Evolutionary conservation across 2,888 invertebrate genomes (phyloP).

Genomic region (Parnassius glacialis): DNA sequence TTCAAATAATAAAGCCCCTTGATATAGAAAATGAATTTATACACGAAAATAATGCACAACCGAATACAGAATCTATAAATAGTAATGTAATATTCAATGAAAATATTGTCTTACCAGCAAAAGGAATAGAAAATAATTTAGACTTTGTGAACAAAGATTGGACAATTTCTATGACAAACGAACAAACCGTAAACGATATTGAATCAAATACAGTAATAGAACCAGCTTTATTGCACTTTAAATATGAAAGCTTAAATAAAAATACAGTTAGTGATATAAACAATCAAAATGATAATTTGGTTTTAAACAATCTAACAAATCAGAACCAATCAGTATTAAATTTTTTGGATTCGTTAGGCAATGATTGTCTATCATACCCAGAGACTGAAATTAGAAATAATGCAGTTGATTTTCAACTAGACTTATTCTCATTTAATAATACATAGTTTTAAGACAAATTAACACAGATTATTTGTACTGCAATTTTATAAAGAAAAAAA

Average conservation of each 20-base stretch:
- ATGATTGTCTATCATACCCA: conserved; percentile 61
- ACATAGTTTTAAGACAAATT: conserved; percentile 37
- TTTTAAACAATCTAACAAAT: conserved; percentile 34
- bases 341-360: conserved; percentile 66
- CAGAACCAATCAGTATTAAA: conserved; percentile 67
- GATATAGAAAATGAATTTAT: conserved; percentile 35
- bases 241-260: conserved; percentile 39
- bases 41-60: conserved; percentile 29
- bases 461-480: conserved; percentile 20
- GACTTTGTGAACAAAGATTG: conserved; percentile 30
- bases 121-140: conserved; percentile 36
- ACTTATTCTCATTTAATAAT: conserved; percentile 69
- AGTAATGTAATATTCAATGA: conserved; percentile 50
- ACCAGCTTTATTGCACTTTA: conserved; percentile 55
- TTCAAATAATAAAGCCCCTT: conserved; percentile 57
- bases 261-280: conserved; percentile 32
- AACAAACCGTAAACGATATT: conserved; percentile 54
- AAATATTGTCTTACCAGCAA: conserved; percentile 47
- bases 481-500: conserved; percentile 4
- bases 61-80: conserved; percentile 27
- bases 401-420: conserved; percentile 67
- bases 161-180: conserved; percentile 49
- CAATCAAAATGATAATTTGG: conserved; percentile 33
- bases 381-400: conserved; percentile 69
- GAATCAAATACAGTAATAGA: conserved; percentile 56